Evolutionary conservation across 2,113 vertebrate genomes (phyloP), one percentile per base, ranked within the genome.

Genomic region (Semnornis frantzii): DNA sequence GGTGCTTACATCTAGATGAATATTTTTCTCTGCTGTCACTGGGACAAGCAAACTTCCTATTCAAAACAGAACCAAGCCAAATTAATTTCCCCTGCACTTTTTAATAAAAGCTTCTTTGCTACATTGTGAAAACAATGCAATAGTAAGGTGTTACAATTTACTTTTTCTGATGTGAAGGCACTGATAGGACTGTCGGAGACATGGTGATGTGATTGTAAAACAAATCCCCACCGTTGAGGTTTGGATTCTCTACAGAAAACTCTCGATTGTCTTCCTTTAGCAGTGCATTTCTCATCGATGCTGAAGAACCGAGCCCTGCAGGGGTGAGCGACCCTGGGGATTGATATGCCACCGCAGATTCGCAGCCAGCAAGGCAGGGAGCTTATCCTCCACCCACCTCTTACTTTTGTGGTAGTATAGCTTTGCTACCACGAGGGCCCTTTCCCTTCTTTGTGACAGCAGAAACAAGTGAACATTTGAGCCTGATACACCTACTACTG

Each of bases 371-470:
- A 0, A 12, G 2, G 4, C 31, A 27, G 44, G 33, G 27, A 71
- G 9, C 8, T 9, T 1, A 3, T 30, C 21, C 33, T 4, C 0
- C 0, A 0, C 0, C 25, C 1, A 2, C 33, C 10, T 5, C 7
- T 39, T 25, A 69, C 55, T 21, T 42, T 62, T 9, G 2, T 28
- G 15, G 37, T 3, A 15, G 13, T 52, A 31, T 3, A 11, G 12
- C 30, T 37, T 75, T 0, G 1, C 60, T 62, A 18, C 23, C 12
- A 18, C n/a, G 5, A 63, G 17, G 0, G 0, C 8, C 10, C 48
- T 57, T 66, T 66, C 70, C 34, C 65, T 78, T 27, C 46, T 34
- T 63, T 4, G 4, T 42, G 54, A 4, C 44, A 48, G 31, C 42
- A 48, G 68, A 3, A 87, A 20, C 52, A 33, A 21, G 21, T 3